Evolutionary conservation across 2,113 vertebrate genomes (phyloP).

Genomic region (Siniperca chuatsi): DNA sequence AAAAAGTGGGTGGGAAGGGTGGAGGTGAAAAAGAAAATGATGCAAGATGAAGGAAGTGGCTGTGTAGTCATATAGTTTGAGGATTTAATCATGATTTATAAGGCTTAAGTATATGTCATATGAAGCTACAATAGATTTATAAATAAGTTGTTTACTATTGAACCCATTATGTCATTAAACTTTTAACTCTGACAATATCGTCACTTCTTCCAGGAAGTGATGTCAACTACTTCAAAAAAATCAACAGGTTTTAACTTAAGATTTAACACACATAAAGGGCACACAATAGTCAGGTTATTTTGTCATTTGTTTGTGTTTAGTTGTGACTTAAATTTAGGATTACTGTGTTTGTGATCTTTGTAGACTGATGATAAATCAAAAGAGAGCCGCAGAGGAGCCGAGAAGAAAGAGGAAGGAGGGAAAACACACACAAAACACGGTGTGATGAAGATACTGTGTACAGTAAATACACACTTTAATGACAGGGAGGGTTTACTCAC

Average conservation of each 20-base stretch:
- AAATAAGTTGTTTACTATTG: conserved; percentile 21
- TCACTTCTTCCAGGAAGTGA: conserved; percentile 50
- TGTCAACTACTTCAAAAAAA: neutral
- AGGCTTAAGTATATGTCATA: neutral
- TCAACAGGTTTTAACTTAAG: neutral
- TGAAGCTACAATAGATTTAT: neutral
- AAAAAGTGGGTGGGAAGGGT: conserved; percentile 32
- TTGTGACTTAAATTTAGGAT: neutral
- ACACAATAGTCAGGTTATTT: neutral
- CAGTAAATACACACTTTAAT: conserved; percentile 5
- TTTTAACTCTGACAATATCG: neutral
- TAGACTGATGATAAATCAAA: conserved; percentile 50
- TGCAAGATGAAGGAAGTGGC: neutral
- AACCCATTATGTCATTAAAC: fast-evolving
- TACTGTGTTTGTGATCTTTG: neutral
- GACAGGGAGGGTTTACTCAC: conserved; percentile 8
- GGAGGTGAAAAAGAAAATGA: conserved; percentile 21
- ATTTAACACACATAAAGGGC: neutral
- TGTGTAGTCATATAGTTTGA: neutral
- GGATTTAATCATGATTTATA: conserved; percentile 3
- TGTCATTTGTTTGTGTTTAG: neutral
- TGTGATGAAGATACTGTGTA: neutral
- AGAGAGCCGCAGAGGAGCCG: neutral
- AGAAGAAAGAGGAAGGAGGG: conserved; percentile 6
- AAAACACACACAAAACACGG: neutral